Percentiles rank a stretch among this genome's conserved stretches.
These are phyloP conservation scores for Melanostoma scalare DNA, from an alignment of 2,888 invertebrate genomes.

Conservation along the genomic window DNA sequence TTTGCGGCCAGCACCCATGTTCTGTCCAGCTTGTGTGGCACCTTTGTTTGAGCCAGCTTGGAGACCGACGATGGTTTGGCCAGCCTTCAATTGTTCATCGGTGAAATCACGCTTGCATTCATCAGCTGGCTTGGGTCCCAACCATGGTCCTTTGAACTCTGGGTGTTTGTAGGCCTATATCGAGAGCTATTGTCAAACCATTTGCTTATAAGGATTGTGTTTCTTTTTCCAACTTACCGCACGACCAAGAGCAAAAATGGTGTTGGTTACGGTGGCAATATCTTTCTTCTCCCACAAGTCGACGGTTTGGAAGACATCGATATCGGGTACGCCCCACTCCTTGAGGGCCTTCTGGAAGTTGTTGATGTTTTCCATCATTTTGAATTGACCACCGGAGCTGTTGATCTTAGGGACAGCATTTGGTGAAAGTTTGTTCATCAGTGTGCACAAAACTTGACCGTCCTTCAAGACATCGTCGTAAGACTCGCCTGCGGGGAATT, in stretches of 20 bases:
- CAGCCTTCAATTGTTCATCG: conserved; percentile 94
- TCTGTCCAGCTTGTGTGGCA: conserved; percentile 95
- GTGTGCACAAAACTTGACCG: conserved; percentile 94
- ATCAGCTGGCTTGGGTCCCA: conserved; percentile 97
- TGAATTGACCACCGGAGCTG: conserved; percentile 97
- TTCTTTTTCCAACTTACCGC: conserved; percentile 84
- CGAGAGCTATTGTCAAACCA: too few relatives aligned
- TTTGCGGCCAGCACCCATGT: conserved; percentile 94
- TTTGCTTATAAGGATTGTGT: neutral
- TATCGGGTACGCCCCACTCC: conserved; percentile 93
- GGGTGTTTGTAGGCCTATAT: conserved; percentile 91
- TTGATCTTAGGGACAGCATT: conserved; percentile 95
- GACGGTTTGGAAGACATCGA: conserved; percentile 98
- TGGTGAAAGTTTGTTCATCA: conserved; percentile 96
- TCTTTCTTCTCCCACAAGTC: conserved; percentile 98
- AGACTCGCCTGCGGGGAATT: conserved; percentile 90
- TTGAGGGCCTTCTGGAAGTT: conserved; percentile 93
- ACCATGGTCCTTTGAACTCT: conserved; percentile 92
- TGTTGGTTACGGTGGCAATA: conserved; percentile 92
- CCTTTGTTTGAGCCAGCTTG: conserved; percentile 98
- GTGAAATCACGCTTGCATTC: conserved; percentile 97
- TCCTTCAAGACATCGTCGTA: conserved; percentile 96
- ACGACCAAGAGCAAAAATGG: conserved; percentile 92
- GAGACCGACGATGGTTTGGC: conserved; percentile 94
- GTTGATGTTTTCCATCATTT: conserved; percentile 99